Evolutionary conservation across 2,797 vertebrate genomes (phyloP).

Genomic region (Sebastes matsubarae): DNA sequence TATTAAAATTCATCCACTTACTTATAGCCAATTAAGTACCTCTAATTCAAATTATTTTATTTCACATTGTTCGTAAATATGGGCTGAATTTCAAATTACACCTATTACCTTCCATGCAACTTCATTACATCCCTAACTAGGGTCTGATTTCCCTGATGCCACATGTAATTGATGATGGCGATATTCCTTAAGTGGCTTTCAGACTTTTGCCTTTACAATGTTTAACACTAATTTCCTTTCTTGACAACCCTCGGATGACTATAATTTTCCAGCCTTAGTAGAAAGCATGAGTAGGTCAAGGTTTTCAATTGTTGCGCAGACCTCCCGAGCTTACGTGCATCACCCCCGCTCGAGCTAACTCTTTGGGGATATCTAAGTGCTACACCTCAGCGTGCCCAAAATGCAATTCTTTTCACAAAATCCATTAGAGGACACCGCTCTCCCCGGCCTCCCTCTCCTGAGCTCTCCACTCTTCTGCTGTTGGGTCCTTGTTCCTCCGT

Average conservation of each 20-base stretch:
- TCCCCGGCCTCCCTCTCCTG: conserved; percentile 4
- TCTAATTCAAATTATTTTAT: neutral
- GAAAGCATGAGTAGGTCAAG: conserved; percentile 44
- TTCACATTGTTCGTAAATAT: neutral
- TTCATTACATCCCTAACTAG: conserved; percentile 9
- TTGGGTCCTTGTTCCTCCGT: conserved; percentile 21
- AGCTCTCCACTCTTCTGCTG: conserved; percentile 13
- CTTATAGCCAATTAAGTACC: neutral
- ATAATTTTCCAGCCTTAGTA: neutral
- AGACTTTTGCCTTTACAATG: neutral
- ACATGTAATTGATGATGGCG: conserved; percentile 55
- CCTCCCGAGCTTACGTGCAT: conserved; percentile 23
- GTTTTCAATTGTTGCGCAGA: conserved; percentile 57
- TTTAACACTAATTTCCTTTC: conserved; percentile 18
- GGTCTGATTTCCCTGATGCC: conserved; percentile 49
- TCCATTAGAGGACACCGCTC: conserved; percentile 53
- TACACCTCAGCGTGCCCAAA: conserved; percentile 57
- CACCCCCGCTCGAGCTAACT: conserved; percentile 11
- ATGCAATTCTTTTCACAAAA: conserved; percentile 61
- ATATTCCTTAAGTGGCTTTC: conserved; percentile 45
- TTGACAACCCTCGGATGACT: conserved; percentile 48
- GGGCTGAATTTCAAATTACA: neutral
- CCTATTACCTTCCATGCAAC: neutral
- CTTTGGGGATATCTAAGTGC: conserved; percentile 58
- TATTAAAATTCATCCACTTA: neutral